These are phyloP conservation scores for Dendropsophus ebraccatus DNA, from an alignment of 2,113 vertebrate species.

Conservation along the genomic window DNA sequence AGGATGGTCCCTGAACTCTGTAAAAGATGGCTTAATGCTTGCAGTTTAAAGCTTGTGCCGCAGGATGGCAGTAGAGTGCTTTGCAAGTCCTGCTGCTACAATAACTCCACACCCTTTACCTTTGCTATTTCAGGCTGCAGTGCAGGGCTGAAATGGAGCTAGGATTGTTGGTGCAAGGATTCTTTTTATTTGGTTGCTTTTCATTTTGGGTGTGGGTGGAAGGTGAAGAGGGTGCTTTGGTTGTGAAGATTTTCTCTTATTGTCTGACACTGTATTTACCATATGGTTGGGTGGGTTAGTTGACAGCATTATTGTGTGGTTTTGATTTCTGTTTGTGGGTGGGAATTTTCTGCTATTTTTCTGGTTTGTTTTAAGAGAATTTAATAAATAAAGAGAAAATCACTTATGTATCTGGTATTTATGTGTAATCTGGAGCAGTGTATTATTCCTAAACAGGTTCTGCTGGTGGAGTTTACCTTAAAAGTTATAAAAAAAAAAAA, in stretches of 20 bases:
- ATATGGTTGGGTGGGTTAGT: neutral
- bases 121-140: constrained; percentile 46
- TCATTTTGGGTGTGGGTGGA: neutral
- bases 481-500: too few relatives aligned
- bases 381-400: constrained; percentile 72
- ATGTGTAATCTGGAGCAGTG: neutral
- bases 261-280: constrained; percentile 11
- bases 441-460: neutral
- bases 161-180: neutral
- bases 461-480: too few relatives aligned
- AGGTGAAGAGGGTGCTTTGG: neutral
- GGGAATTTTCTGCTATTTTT: constrained; percentile 60
- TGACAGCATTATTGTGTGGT: neutral
- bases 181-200: constrained; percentile 31
- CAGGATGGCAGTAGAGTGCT: constrained; percentile 32
- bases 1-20: constrained; percentile 8
- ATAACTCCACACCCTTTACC: constrained; percentile 19
- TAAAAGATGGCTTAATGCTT: constrained; percentile 27
- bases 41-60: constrained; percentile 45
- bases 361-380: constrained; percentile 65
- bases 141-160: neutral
- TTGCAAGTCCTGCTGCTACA: constrained; percentile 40
- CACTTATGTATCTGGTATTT: neutral
- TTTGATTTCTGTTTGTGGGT: neutral
- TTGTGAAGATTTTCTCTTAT: neutral